phyloP scores from a whole-genome alignment of 2,797 vertebrate genomes.

The Smutsia temminckii region DNA sequence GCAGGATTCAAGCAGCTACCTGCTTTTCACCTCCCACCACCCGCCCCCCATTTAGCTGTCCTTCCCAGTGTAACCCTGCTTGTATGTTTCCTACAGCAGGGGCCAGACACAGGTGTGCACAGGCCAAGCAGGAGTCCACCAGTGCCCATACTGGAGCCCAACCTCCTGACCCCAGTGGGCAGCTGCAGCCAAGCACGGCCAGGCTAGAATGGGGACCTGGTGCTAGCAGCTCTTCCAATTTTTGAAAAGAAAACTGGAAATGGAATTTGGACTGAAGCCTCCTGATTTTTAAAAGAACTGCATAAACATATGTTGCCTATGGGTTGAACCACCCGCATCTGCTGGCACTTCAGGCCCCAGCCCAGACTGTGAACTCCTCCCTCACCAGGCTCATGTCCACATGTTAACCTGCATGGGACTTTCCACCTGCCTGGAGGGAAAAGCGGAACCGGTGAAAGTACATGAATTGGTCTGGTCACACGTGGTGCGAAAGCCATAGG shows the following conservation, averaged over 20 bases:
- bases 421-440: not conserved
- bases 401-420: rapidly evolving
- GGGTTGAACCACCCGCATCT: not conserved
- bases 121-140: rapidly evolving
- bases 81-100: not conserved
- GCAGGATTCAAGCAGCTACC: rapidly evolving
- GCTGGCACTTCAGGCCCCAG: not conserved
- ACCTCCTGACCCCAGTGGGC: not conserved
- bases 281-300: not conserved
- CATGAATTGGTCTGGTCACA: no score
- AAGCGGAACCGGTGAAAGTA: not conserved
- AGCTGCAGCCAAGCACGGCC: not conserved
- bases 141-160: not conserved
- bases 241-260: not conserved
- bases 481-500: not conserved
- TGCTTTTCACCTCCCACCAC: no score
- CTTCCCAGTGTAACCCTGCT: not conserved
- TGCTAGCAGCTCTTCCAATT: not conserved
- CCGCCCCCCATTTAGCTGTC: not conserved
- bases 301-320: not conserved
- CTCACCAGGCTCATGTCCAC: not conserved
- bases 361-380: not conserved
- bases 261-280: not conserved
- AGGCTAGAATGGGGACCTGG: not conserved
- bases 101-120: not conserved